Conservation (phyloP, 37 sponge, comb jelly and placozoan species). For the Lycopodina hypogea region DNA sequence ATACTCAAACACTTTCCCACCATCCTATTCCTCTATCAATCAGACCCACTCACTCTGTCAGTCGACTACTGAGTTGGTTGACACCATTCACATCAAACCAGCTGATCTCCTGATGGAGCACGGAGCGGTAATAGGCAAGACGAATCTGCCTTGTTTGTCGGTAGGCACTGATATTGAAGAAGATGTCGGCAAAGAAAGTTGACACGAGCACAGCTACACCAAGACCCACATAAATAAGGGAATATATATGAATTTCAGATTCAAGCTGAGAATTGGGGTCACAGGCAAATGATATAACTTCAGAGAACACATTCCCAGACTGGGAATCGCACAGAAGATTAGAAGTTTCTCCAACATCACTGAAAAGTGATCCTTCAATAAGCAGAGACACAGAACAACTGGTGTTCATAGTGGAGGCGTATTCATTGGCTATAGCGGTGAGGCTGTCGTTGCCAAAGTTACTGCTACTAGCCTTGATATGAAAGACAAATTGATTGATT, state of each 20-base stretch:
- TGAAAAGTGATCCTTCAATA: not conserved
- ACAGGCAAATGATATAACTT: not conserved
- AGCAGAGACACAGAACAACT: not conserved
- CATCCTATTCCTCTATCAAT: too few species aligned
- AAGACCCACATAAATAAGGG: slow-evolving; percentile 37
- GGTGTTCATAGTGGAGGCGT: too few species aligned
- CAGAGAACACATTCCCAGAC: not conserved
- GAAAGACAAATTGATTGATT: slow-evolving; percentile 58
- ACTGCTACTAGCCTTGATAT: slow-evolving; percentile 4
- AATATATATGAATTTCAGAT: not conserved
- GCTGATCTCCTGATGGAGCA: slow-evolving; percentile 86
- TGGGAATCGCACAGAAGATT: not conserved
- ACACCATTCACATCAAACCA: slow-evolving; percentile 88
- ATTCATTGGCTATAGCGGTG: not conserved
- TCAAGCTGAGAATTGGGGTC: slow-evolving; percentile 14
- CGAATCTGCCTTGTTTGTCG: slow-evolving; percentile 68
- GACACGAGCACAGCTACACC: slow-evolving; percentile 34
- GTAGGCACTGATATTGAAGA: slow-evolving; percentile 65
- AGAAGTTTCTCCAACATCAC: not conserved
- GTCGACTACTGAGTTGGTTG: slow-evolving; percentile 72
- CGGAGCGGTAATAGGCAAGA: slow-evolving; percentile 68
- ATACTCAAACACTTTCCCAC: too few species aligned
- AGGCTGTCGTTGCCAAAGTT: not conserved
- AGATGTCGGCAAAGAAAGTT: slow-evolving; percentile 18
- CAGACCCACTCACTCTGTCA: slow-evolving; percentile 79